Evolutionary conservation across 1,140 invertebrate genomes (phyloP).

Genomic region (Eriosoma lanigerum): DNA sequence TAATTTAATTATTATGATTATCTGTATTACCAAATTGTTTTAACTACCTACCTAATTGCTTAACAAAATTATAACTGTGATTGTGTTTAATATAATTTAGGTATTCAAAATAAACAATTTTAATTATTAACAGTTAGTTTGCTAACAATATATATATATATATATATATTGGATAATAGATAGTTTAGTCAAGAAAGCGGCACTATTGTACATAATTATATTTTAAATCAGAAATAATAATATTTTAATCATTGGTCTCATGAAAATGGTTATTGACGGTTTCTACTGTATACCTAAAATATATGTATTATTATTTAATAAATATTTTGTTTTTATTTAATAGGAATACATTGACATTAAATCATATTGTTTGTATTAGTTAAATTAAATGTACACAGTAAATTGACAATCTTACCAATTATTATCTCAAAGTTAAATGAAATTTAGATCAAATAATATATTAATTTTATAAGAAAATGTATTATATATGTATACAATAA

Average conservation of each 20-base stretch:
- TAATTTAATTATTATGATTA: background rate
- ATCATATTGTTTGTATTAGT: background rate
- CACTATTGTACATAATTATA: too few species aligned
- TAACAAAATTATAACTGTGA: background rate
- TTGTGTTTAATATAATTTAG: slow-evolving; percentile 4
- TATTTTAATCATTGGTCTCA: too few species aligned
- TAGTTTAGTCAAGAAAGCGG: too few species aligned
- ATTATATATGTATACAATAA: background rate
- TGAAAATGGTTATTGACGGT: too few species aligned
- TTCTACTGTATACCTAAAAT: background rate
- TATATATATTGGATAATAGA: too few species aligned
- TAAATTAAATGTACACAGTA: background rate
- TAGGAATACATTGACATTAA: background rate
- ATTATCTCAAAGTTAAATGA: background rate
- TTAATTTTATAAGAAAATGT: background rate
- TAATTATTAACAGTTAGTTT: too few species aligned
- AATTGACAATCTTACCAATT: slow-evolving; percentile 28
- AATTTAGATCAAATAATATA: background rate
- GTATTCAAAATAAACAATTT: background rate
- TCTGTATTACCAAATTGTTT: slow-evolving; percentile 1
- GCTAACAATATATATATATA: too few species aligned
- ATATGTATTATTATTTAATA: background rate
- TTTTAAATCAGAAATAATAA: background rate
- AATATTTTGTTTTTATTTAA: slow-evolving; percentile 4
- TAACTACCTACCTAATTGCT: background rate